Percentiles rank a stretch among this genome's conserved stretches.
Evolutionary conservation across 1,140 invertebrate genomes (phyloP).

Genomic region (Drosophila grimshawi): DNA sequence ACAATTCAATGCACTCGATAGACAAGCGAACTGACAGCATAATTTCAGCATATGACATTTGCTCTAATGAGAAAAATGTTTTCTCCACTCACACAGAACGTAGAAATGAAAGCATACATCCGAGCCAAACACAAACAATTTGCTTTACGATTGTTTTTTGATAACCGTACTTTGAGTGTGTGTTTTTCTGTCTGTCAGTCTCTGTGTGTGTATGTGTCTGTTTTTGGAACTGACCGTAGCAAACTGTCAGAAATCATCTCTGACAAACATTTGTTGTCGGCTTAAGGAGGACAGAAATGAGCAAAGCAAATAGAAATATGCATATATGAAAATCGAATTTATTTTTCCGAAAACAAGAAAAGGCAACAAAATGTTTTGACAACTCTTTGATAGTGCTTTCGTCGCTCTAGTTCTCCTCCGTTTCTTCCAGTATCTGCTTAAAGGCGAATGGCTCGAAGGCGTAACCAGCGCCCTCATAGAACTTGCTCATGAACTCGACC

Average conservation of each 20-base stretch:
- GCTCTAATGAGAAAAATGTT: constrained; percentile 69
- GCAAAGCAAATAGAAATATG: constrained; percentile 26
- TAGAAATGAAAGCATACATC: constrained; percentile 7
- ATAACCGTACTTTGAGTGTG: constrained; percentile 28
- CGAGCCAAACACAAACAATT: constrained; percentile 40
- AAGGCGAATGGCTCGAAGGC: constrained; percentile 97
- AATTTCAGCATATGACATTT: constrained; percentile 76
- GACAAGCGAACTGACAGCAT: constrained; percentile 73
- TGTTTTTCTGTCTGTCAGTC: constrained; percentile 9
- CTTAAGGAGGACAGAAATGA: constrained; percentile 45
- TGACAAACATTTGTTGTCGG: constrained; percentile 62
- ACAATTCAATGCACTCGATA: constrained; percentile 48
- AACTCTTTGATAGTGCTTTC: constrained; percentile 56
- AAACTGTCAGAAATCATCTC: constrained; percentile 60
- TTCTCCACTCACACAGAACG: neutral
- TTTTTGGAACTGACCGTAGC: constrained; percentile 20
- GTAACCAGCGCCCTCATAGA: constrained; percentile 95
- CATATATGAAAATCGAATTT: constrained; percentile 69
- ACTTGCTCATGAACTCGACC: constrained; percentile 99
- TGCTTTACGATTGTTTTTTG: constrained; percentile 63
- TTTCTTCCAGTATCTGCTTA: constrained; percentile 90
- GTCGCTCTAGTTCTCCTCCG: constrained; percentile 51
- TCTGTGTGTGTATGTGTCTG: constrained; percentile 19
- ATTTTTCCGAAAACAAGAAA: constrained; percentile 53
- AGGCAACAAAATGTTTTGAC: constrained; percentile 25